These are phyloP conservation scores for Pelecanus crispus DNA, from an alignment of 2,113 vertebrate genomes.

Conservation along the genomic window DNA sequence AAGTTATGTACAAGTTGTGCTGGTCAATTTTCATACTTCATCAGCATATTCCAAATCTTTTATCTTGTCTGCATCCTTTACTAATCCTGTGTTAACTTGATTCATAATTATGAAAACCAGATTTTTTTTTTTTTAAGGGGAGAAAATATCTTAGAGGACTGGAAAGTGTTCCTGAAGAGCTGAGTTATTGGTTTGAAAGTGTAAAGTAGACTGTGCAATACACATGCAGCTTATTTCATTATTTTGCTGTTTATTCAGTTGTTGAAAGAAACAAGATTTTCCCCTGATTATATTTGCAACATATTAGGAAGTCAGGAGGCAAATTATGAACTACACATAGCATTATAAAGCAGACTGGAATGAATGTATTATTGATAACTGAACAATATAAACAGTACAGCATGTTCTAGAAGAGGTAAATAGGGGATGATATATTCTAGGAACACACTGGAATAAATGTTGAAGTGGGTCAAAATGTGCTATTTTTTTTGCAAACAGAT, in stretches of 20 bases:
- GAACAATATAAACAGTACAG: neutral
- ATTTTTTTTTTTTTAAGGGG: neutral
- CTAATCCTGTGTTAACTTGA: neutral
- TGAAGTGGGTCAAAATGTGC: neutral
- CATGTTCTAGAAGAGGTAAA: neutral
- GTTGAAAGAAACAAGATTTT: conserved; percentile 5
- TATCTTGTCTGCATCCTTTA: neutral
- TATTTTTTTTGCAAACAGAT: neutral
- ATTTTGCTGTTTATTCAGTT: conserved; percentile 8
- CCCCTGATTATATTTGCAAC: neutral
- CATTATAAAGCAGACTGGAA: neutral
- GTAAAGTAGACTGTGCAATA: neutral
- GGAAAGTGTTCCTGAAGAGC: neutral
- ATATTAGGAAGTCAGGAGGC: neutral
- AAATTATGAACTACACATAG: neutral
- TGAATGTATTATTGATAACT: neutral
- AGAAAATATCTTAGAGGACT: neutral
- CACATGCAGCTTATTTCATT: neutral
- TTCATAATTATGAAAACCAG: neutral
- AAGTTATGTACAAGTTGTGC: neutral
- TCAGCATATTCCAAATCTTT: neutral
- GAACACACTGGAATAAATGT: neutral
- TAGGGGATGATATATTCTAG: neutral
- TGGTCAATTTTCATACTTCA: neutral
- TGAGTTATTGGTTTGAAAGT: neutral